Evolutionary conservation across 2,797 vertebrate species (phyloP).

Genomic region (Huso huso): DNA sequence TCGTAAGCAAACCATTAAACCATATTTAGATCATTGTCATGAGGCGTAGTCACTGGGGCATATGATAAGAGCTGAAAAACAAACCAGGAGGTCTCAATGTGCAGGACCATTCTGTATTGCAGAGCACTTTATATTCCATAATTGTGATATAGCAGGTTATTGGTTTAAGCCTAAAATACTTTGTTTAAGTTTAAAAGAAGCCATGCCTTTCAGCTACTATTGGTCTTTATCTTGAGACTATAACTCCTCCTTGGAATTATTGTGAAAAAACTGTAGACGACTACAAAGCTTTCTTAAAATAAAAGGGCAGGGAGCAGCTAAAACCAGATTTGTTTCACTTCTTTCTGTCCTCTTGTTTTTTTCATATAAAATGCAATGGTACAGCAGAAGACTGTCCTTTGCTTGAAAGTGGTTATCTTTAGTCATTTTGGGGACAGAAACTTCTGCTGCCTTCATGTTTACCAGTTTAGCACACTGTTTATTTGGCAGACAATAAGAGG

Average conservation of each 20-base stretch:
- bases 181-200: conserved; percentile 28
- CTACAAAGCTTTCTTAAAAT: conserved; percentile 22
- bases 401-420: too few relatives aligned
- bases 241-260: conserved; percentile 27
- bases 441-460: too few relatives aligned
- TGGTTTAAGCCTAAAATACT: conserved; percentile 41
- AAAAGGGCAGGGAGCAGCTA: too few relatives aligned
- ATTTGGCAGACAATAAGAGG: too few relatives aligned
- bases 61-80: conserved; percentile 28
- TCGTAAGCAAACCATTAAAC: conserved; percentile 57
- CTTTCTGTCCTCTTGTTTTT: too few relatives aligned
- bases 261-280: conserved; percentile 11
- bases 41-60: conserved; percentile 42
- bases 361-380: neutral
- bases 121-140: conserved; percentile 49
- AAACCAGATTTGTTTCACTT: too few relatives aligned
- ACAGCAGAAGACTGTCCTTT: neutral
- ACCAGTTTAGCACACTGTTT: too few relatives aligned
- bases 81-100: conserved; percentile 30
- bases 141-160: conserved; percentile 53
- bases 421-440: too few relatives aligned
- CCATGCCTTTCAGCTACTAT: conserved; percentile 36
- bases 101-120: conserved; percentile 26
- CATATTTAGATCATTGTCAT: conserved; percentile 48
- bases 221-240: conserved; percentile 34